phyloP scores from a whole-genome alignment of 2,888 invertebrate genomes.

The Monopis laevigella region DNA sequence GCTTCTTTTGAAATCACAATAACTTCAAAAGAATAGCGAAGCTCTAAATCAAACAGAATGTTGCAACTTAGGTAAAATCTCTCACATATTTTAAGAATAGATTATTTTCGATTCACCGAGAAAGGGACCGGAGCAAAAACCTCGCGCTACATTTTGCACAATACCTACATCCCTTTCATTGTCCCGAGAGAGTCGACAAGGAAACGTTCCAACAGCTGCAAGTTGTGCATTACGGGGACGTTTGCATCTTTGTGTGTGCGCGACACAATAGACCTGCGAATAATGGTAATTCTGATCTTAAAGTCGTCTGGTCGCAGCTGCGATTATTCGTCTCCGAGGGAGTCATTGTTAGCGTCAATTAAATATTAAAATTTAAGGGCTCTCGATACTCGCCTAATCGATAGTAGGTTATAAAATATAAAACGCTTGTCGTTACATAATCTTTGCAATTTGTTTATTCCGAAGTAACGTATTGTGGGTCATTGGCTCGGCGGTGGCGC shows the following conservation, averaged over 20 bases:
- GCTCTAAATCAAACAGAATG: no score
- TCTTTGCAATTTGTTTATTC: neutral
- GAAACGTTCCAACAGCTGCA: slow-evolving; percentile 59
- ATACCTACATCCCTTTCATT: slow-evolving; percentile 41
- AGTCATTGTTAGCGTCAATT: slow-evolving; percentile 31
- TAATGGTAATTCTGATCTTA: slow-evolving; percentile 67
- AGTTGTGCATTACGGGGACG: slow-evolving; percentile 54
- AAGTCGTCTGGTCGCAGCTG: slow-evolving; percentile 62
- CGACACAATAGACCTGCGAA: slow-evolving; percentile 43
- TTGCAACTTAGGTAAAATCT: neutral
- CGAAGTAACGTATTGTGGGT: neutral
- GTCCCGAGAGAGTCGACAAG: slow-evolving; percentile 47
- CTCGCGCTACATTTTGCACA: slow-evolving; percentile 60
- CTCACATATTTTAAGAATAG: slow-evolving; percentile 2
- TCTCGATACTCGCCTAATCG: slow-evolving; percentile 38
- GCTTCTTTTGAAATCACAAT: no score
- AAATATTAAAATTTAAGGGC: slow-evolving; percentile 24
- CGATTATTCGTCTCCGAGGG: slow-evolving; percentile 36
- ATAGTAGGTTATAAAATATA: slow-evolving; percentile 21
- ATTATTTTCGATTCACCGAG: slow-evolving; percentile 4
- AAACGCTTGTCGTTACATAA: slow-evolving; percentile 3
- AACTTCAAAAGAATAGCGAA: no score
- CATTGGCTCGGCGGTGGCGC: no score
- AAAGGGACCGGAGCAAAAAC: slow-evolving; percentile 26
- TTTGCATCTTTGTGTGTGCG: slow-evolving; percentile 55